phyloP scores from a whole-genome alignment of 2,888 invertebrate genomes.

The Ephialtes manifestator region DNA sequence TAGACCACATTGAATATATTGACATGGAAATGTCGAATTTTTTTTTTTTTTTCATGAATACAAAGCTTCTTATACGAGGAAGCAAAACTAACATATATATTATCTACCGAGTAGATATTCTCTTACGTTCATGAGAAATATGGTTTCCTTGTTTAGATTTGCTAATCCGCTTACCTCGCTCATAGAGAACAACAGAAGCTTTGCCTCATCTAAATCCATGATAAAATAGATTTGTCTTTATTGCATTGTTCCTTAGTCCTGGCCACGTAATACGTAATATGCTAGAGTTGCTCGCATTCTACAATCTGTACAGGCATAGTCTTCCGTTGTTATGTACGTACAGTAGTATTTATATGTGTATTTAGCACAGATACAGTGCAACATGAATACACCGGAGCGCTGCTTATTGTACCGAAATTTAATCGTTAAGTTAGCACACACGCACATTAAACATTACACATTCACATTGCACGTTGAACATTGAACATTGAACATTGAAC shows the following conservation, averaged over 20 bases:
- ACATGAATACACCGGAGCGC: slow-evolving; percentile 6
- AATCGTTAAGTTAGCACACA: slow-evolving; percentile 32
- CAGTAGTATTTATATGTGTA: background rate
- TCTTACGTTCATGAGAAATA: background rate
- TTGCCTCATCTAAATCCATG: slow-evolving; percentile 7
- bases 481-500: too few relatives aligned
- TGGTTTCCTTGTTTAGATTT: background rate
- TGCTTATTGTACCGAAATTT: slow-evolving; percentile 37
- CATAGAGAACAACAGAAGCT: background rate
- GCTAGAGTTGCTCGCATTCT: background rate
- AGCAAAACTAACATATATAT: background rate
- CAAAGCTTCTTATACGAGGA: too few relatives aligned
- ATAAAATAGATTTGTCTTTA: slow-evolving; percentile 2
- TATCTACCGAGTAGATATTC: background rate
- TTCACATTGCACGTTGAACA: too few relatives aligned
- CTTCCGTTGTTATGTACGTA: background rate
- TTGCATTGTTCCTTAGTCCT: slow-evolving; percentile 21
- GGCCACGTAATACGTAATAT: background rate
- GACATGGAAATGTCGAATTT: too few relatives aligned
- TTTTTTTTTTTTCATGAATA: too few relatives aligned
- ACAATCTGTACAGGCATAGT: background rate
- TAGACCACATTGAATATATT: too few relatives aligned
- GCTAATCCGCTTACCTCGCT: slow-evolving; percentile 6
- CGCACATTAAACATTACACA: too few relatives aligned
- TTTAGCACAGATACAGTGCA: slow-evolving; percentile 7